Evolutionary conservation across 2,797 vertebrate species (phyloP), one percentile per base, ranked within the genome.

Genomic region (Acanthurus lineatus): DNA sequence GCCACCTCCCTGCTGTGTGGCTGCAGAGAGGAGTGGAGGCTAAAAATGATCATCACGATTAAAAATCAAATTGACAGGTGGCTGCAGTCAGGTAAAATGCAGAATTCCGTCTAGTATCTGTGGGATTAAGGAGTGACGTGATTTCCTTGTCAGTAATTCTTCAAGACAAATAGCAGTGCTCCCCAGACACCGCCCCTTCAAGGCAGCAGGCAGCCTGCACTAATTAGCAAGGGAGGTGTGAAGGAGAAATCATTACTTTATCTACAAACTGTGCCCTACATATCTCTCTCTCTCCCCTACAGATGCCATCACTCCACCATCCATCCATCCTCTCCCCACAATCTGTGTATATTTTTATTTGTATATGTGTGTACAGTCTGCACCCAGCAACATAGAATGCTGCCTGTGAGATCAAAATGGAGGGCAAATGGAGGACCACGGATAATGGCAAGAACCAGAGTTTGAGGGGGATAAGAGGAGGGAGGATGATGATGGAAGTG

Each of bases 181-280:
- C 88, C 89, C 90, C 75, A 91, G 93, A 93, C 85, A 65, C 91
- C 63, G 28, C 81, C 92, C 89, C 84, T 89, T 88, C 82, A 58
- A 88, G 90, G 90, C 94, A 93, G 88, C 89, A 90, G 88, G 91
- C 86, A 91, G 91, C 85, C 90, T 77, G 84, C 88, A 85, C 91
- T 95, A 95, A 96, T 96, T 96, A 94, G 88, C 88, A 93, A 87
- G 92, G 92, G 93, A 95, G 91, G 91, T 94, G 91, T 94, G 94
- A 94, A 93, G 93, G 93, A 93, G 94, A 94, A 95, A 95, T 94
- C 93, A 93, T 94, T 94, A 94, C 90, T 94, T 94, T 92, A 93
- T 92, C 90, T 90, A 94, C 92, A 93, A 83, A 88, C 79, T 83
- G 86, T 88, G 84, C 84, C 91, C 89, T 91, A 92, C 87, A 94